These are phyloP conservation scores for Agonum fuliginosum DNA, from an alignment of 2,888 invertebrate genomes.

Conservation along the genomic window DNA sequence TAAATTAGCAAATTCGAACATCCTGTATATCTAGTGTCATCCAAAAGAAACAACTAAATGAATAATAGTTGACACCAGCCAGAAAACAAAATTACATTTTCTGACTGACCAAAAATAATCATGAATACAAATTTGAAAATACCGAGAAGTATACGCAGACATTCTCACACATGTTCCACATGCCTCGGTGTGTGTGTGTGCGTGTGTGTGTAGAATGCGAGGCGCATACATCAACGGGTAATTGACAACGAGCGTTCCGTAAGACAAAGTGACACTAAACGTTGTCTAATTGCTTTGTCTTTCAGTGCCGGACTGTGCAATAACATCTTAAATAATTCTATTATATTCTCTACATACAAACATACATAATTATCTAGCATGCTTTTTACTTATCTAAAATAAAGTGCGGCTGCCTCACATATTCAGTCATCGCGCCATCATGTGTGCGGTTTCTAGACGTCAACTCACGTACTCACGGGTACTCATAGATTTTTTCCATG, in stretches of 20 bases:
- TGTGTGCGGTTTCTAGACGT: too few species aligned
- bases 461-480: too few species aligned
- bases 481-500: too few species aligned
- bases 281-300: constrained; percentile 67
- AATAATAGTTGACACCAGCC: constrained; percentile 52
- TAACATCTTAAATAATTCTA: background rate
- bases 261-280: constrained; percentile 74
- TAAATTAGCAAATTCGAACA: constrained; percentile 24
- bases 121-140: constrained; percentile 59
- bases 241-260: constrained; percentile 72
- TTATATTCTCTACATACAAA: too few species aligned
- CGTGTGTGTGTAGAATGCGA: constrained; percentile 65
- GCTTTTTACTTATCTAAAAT: too few species aligned
- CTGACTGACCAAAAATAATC: constrained; percentile 59
- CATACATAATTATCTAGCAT: too few species aligned
- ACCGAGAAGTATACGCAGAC: constrained; percentile 48
- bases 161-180: constrained; percentile 32
- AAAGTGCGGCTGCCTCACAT: too few species aligned
- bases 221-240: constrained; percentile 72
- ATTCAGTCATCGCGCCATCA: too few species aligned
- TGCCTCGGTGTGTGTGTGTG: constrained; percentile 65
- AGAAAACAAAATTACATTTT: constrained; percentile 56
- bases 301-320: constrained; percentile 52
- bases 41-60: constrained; percentile 48
- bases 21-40: constrained; percentile 22